phyloP scores from a whole-genome alignment of 2,113 vertebrate genomes.

The Gopherus evgoodei region DNA sequence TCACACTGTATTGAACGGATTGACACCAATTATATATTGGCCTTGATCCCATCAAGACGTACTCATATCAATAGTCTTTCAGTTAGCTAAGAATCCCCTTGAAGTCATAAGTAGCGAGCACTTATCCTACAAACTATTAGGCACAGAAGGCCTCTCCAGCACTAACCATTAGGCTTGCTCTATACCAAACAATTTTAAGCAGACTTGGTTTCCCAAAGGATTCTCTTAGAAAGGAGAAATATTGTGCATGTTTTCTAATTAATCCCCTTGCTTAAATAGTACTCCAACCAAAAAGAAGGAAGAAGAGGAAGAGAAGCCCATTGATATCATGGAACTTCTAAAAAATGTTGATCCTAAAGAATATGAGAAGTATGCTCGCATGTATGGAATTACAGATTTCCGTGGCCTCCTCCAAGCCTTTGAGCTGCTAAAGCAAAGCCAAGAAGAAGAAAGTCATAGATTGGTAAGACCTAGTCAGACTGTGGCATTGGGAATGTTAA shows the following conservation, averaged over 20 bases:
- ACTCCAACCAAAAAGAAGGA: conserved; percentile 93
- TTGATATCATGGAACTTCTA: conserved; percentile 95
- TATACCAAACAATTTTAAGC: not conserved
- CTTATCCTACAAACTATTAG: not conserved
- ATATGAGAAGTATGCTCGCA: conserved; percentile 98
- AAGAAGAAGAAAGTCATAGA: conserved; percentile 91
- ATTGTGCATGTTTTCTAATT: not conserved
- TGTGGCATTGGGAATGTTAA: not conserved
- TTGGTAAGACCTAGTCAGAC: conserved; percentile 75
- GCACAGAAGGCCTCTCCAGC: not conserved
- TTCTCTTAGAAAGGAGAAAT: not conserved
- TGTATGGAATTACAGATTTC: conserved; percentile 99
- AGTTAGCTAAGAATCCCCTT: not conserved
- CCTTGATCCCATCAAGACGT: not conserved
- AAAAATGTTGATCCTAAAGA: conserved; percentile 99
- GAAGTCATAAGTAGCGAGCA: not conserved
- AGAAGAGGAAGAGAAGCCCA: conserved; percentile 90
- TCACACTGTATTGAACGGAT: accelerated
- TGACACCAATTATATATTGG: not conserved
- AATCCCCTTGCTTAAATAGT: conserved; percentile 76
- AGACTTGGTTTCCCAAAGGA: not conserved
- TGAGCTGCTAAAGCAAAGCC: conserved; percentile 92
- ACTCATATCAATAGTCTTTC: not conserved
- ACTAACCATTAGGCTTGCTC: not conserved
- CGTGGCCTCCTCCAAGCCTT: conserved; percentile 97